Evolutionary conservation across 2,797 vertebrate genomes (phyloP).

Genomic region (Pagetopsis macropterus): DNA sequence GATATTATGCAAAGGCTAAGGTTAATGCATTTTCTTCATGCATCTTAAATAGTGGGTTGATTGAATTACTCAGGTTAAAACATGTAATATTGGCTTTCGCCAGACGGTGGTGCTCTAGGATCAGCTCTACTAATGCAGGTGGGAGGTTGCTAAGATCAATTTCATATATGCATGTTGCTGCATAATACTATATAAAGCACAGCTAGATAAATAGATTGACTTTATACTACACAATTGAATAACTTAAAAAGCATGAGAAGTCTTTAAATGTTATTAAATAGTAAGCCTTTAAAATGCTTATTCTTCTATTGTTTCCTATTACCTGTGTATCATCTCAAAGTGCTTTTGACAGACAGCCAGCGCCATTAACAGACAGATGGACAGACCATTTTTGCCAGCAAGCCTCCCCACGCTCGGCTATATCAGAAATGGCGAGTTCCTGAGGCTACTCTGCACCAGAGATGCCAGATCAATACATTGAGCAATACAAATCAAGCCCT

Average conservation of each 20-base stretch:
- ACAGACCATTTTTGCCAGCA: conserved; percentile 48
- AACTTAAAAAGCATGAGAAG: not conserved
- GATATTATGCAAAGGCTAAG: not conserved
- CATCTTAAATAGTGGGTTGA: not conserved
- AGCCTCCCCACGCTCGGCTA: conserved; percentile 43
- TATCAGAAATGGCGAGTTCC: conserved; percentile 50
- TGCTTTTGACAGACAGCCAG: conserved; percentile 52
- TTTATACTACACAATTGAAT: not conserved
- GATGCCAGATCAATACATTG: conserved; percentile 66
- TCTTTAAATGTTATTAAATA: conserved; percentile 14
- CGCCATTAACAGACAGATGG: conserved; percentile 59
- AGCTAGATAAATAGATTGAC: not conserved
- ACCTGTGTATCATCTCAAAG: conserved; percentile 32
- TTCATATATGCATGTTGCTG: not conserved
- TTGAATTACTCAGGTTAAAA: not conserved
- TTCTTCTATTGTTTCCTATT: not conserved
- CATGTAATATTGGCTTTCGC: conserved; percentile 60
- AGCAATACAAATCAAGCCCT: conserved; percentile 63
- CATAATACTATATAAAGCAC: not conserved
- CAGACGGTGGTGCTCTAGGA: conserved; percentile 74
- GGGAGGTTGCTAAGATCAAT: not conserved
- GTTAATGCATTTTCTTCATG: not conserved
- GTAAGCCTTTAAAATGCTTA: not conserved
- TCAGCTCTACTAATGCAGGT: conserved; percentile 34
- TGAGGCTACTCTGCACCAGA: conserved; percentile 48